Conservation (phyloP, 2,797 vertebrate genomes). For the Coccyzus lansbergi region DNA sequence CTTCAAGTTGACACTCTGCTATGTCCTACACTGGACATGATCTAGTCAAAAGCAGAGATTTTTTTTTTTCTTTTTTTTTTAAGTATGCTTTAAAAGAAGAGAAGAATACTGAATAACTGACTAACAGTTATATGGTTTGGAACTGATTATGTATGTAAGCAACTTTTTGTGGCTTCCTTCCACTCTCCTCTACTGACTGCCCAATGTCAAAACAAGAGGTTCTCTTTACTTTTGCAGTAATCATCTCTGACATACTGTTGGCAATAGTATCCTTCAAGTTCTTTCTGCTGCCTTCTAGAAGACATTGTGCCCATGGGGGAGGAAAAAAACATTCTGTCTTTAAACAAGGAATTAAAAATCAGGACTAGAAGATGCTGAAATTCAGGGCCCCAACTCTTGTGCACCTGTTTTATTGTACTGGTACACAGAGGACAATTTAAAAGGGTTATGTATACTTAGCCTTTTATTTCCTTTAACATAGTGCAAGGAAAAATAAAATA, state of each 20-base stretch:
- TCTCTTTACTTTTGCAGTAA: conserved; percentile 32
- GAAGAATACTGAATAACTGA: not conserved
- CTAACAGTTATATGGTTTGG: conserved; percentile 26
- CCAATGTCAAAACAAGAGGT: conserved; percentile 40
- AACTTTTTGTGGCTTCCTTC: not conserved
- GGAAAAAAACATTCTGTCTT: not conserved
- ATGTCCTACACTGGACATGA: not conserved
- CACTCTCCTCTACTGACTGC: conserved; percentile 1
- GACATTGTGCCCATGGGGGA: not conserved
- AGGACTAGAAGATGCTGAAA: not conserved
- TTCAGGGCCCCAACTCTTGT: not conserved
- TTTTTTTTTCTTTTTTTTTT: not conserved
- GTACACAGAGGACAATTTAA: not conserved
- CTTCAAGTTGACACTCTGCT: not conserved
- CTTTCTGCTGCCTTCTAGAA: conserved; percentile 38
- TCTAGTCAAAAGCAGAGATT: not conserved
- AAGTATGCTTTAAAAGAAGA: not conserved
- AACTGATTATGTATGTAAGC: not conserved
- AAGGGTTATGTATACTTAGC: not conserved
- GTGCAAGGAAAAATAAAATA: not conserved
- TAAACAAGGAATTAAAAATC: not conserved
- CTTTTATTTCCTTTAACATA: not conserved
- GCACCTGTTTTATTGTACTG: not conserved
- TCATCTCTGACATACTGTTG: conserved; percentile 31
- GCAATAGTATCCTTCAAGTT: conserved; percentile 29